phyloP scores from a whole-genome alignment of 2,113 vertebrate genomes.

The Megatriorchis doriae region DNA sequence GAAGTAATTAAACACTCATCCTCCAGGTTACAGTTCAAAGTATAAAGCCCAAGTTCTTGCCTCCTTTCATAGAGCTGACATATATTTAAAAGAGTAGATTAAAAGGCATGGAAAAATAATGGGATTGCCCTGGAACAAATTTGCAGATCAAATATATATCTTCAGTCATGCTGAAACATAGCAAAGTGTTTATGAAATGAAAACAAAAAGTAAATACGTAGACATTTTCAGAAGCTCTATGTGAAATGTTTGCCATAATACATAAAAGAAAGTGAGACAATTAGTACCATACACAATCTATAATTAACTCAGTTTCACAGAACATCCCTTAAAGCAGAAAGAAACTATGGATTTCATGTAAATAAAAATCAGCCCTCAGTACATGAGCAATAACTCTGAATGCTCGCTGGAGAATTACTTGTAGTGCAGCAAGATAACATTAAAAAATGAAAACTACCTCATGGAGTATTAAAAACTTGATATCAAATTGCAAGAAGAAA shows the following conservation, averaged over 20 bases:
- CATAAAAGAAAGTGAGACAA: not conserved
- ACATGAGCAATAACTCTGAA: not conserved
- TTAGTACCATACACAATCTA: not conserved
- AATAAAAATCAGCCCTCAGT: not conserved
- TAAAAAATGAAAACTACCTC: not conserved
- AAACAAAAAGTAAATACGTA: not conserved
- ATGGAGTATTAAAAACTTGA: not conserved
- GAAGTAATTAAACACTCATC: not conserved
- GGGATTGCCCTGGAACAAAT: not conserved
- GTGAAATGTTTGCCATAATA: not conserved
- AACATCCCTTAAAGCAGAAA: not conserved
- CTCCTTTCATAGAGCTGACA: not conserved
- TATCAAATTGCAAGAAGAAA: not conserved
- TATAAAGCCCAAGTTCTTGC: not conserved
- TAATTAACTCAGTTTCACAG: not conserved
- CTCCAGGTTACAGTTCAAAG: not conserved
- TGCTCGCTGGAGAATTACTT: not conserved
- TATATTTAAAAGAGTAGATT: not conserved
- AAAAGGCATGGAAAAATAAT: not conserved
- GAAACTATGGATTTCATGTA: not conserved
- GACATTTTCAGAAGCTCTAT: not conserved
- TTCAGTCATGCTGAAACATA: not conserved
- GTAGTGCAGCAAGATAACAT: not conserved
- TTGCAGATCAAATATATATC: not conserved
- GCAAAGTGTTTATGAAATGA: not conserved